Percentiles rank a stretch among this genome's conserved stretches.
Evolutionary conservation across 1,140 invertebrate species (phyloP).

Genomic region (Neelides sp.): DNA sequence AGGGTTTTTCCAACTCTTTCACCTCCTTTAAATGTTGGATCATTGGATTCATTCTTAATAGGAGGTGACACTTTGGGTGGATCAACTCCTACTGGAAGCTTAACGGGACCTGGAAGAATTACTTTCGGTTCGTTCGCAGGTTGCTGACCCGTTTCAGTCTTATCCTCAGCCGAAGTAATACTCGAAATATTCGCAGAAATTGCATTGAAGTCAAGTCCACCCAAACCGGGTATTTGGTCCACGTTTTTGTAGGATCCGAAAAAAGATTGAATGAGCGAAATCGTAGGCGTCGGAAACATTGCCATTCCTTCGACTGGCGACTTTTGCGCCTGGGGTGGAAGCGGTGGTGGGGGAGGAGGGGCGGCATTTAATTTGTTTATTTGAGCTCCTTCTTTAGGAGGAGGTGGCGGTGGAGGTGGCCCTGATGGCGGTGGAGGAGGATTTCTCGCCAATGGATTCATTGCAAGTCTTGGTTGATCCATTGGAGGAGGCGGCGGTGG

Average conservation of each 20-base stretch:
- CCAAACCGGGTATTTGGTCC: background rate
- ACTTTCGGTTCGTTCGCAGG: too few species aligned
- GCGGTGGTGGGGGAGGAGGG: background rate
- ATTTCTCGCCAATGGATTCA: background rate
- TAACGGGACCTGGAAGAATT: too few species aligned
- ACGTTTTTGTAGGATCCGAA: background rate
- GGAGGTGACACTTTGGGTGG: too few species aligned
- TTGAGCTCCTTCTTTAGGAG: background rate
- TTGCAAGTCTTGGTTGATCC: background rate
- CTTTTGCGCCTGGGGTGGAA: background rate
- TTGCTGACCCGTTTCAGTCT: too few species aligned
- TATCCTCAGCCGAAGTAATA: too few species aligned
- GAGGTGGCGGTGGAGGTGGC: conserved; percentile 8
- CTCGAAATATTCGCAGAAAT: too few species aligned
- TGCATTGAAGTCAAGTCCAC: too few species aligned
- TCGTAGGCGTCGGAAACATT: background rate
- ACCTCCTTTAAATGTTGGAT: background rate
- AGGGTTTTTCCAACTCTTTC: background rate
- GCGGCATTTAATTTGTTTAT: background rate
- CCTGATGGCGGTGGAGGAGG: background rate
- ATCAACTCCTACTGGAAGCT: too few species aligned
- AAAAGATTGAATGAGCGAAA: background rate
- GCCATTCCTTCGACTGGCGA: background rate
- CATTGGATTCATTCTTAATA: background rate
- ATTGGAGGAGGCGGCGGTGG: conserved; percentile 1